Evolutionary conservation across 2,888 invertebrate genomes (phyloP).

Genomic region (Pachliopta kotzebuea): DNA sequence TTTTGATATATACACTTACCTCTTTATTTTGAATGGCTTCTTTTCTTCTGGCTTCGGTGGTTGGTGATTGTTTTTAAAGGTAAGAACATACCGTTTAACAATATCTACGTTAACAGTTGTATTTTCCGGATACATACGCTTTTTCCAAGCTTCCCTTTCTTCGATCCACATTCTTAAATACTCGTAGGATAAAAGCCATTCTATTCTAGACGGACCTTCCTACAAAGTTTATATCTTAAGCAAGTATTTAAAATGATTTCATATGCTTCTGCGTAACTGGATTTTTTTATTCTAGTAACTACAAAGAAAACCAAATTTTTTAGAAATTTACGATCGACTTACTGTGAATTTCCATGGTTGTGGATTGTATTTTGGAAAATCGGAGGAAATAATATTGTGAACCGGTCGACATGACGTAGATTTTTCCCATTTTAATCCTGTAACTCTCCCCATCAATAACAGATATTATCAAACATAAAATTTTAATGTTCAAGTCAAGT

Average conservation of each 20-base stretch:
- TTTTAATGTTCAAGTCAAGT: neutral
- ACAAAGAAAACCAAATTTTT: neutral
- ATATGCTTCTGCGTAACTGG: no score
- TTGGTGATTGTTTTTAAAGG: constrained; percentile 66
- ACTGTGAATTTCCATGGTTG: constrained; percentile 80
- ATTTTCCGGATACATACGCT: constrained; percentile 76
- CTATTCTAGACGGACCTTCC: constrained; percentile 68
- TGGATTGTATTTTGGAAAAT: constrained; percentile 72
- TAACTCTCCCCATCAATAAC: constrained; percentile 55
- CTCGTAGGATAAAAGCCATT: constrained; percentile 76
- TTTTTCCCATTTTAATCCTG: constrained; percentile 75
- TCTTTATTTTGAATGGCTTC: constrained; percentile 72
- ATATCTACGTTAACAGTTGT: constrained; percentile 64
- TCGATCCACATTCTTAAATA: constrained; percentile 81
- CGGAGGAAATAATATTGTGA: constrained; percentile 80
- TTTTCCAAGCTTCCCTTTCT: constrained; percentile 76
- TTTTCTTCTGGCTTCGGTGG: constrained; percentile 71
- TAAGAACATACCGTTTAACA: constrained; percentile 67
- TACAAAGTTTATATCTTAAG: constrained; percentile 34
- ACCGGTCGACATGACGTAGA: constrained; percentile 62
- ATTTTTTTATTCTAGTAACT: no score
- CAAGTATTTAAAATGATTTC: neutral
- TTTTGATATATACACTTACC: constrained; percentile 49
- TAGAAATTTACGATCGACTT: constrained; percentile 32
- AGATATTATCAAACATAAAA: constrained; percentile 10